These are phyloP conservation scores for Ectemnius cavifrons DNA, from an alignment of 2,888 invertebrate genomes.

Conservation along the genomic window DNA sequence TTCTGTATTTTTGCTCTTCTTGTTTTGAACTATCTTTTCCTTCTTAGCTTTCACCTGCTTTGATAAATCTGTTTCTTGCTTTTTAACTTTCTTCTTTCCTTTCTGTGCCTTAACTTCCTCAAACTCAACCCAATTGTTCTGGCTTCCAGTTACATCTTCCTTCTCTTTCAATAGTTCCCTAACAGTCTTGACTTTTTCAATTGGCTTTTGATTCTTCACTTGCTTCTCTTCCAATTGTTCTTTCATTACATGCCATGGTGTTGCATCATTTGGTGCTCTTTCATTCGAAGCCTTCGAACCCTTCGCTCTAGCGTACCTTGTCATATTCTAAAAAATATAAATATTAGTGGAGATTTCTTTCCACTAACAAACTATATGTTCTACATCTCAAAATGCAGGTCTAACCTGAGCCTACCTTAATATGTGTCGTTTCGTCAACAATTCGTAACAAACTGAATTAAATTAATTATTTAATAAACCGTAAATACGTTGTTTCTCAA, in stretches of 20 bases:
- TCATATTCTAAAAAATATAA: constrained; percentile 79
- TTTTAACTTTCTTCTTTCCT: constrained; percentile 10
- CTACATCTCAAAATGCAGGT: no score
- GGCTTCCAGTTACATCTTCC: constrained; percentile 62
- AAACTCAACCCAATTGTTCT: constrained; percentile 72
- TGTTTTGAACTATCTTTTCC: background rate
- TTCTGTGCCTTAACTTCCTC: constrained; percentile 49
- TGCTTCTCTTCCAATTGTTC: constrained; percentile 79
- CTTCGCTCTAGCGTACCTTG: constrained; percentile 86
- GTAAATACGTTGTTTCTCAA: no score
- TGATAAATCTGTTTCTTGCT: constrained; percentile 20
- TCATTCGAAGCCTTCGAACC: constrained; percentile 88
- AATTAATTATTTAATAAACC: no score
- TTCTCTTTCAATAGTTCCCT: constrained; percentile 73
- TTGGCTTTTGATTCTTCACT: constrained; percentile 39
- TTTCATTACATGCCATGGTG: constrained; percentile 87
- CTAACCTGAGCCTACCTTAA: no score
- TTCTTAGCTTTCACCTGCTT: background rate
- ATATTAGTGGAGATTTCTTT: background rate
- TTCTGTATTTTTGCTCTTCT: constrained; percentile 28
- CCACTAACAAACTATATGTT: no score
- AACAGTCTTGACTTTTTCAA: constrained; percentile 62
- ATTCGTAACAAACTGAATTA: no score
- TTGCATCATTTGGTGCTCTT: constrained; percentile 83
- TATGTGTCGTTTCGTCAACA: no score